Base-by-base conservation (phyloP, 2,797 vertebrate species). In the Ateles fusciceps region DNA sequence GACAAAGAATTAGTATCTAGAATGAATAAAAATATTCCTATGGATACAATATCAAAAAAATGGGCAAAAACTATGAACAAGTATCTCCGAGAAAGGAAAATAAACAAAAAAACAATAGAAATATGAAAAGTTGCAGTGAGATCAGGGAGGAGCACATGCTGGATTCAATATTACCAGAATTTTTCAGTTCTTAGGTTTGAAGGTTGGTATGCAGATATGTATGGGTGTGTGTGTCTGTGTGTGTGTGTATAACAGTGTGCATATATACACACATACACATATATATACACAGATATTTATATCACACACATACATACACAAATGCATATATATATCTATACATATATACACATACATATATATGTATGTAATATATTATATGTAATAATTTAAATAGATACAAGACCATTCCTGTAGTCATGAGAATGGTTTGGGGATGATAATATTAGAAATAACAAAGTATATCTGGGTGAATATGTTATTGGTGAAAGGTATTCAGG, bases 21-120 rank as follows among this genome's bases (percentile, higher is more conserved):
- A 72, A 84, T 52, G 57, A 90, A 39, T 24, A 36, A 33, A 78
- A 91, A 52, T 48, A 61, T 72, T 7, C 26, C 26, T 79, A 36
- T 72, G 17, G 94, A 84, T 36, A 21, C 19, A 30, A 75, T 48
- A 50, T 13, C 12, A 93, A 72, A 90, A 93, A 72, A 91, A 76
- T 46, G 17, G 9, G 2, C 21, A 68, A 92, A 89, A 74, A n/a
- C 39, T 30, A 57, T 55, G 30, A 96, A 55, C 15, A 57, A 3
- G 9, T 39, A 89, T 48, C 17, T 39, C 74, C 80, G 46, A 74
- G 26, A 42, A 85, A 85, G 68, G 26, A 64, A 64, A 61, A 72
- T 36, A 71, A 83, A 79, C 9, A 89, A 72, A 83, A 10, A 50
- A 22, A 15, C 11, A 39, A 36, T 30, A 44, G 9, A 24, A 83